Evolutionary conservation across 2,888 invertebrate genomes (phyloP).

Genomic region (Drosophila lacicola): DNA sequence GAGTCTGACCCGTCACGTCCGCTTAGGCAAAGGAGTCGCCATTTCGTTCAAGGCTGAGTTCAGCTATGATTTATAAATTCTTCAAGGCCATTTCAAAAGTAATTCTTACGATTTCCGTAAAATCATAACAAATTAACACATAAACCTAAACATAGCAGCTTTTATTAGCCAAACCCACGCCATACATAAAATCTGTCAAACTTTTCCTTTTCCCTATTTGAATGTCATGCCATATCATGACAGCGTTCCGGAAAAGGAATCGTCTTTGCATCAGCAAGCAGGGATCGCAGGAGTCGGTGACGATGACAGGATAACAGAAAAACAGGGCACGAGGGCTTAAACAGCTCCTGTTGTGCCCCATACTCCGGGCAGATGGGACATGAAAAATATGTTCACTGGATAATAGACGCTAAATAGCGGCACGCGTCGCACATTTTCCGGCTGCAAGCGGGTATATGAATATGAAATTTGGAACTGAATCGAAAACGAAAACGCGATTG

Average conservation of each 20-base stretch:
- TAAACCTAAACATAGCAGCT: background rate
- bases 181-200: conserved; percentile 8
- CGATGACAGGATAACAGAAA: conserved; percentile 48
- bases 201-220: conserved; percentile 24
- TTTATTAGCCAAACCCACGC: no score
- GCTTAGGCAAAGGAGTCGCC: conserved; percentile 50
- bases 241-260: conserved; percentile 49
- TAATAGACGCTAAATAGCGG: conserved; percentile 85
- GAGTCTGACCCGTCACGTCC: conserved; percentile 46
- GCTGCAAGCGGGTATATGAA: conserved; percentile 49
- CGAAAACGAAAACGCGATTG: conserved; percentile 43
- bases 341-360: background rate
- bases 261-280: conserved; percentile 47
- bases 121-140: conserved; percentile 17
- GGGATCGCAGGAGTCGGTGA: conserved; percentile 1
- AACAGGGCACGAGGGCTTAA: conserved; percentile 21
- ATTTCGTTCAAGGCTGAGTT: conserved; percentile 38
- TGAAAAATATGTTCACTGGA: conserved; percentile 79
- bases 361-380: conserved; percentile 43
- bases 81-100: conserved; percentile 33
- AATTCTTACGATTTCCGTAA: background rate
- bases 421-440: conserved; percentile 83
- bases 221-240: conserved; percentile 32
- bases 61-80: conserved; percentile 6
- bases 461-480: conserved; percentile 58